These are phyloP conservation scores for Melanophora roralis DNA, from an alignment of 2,888 invertebrate species.

Conservation along the genomic window DNA sequence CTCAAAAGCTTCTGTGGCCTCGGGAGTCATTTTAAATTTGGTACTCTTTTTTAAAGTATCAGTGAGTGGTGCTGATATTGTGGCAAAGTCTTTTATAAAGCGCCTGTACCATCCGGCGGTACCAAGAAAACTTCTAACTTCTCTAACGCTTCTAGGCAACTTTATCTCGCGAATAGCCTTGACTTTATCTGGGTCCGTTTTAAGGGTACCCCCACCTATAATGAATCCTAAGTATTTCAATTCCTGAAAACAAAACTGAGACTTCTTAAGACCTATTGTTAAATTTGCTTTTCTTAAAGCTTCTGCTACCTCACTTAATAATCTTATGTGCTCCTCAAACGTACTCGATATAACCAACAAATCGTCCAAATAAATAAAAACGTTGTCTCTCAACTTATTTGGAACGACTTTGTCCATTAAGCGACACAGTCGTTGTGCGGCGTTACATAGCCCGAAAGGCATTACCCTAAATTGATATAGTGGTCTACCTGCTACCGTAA, in stretches of 20 bases:
- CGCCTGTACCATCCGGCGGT: constrained; percentile 13
- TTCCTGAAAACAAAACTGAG: constrained; percentile 22
- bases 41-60: neutral
- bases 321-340: neutral
- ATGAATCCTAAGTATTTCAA: constrained; percentile 17
- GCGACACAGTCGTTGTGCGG: constrained; percentile 55
- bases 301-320: neutral
- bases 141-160: neutral
- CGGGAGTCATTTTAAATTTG: neutral
- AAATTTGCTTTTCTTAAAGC: too few species aligned
- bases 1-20: neutral
- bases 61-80: neutral
- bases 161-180: neutral
- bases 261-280: neutral
- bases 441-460: constrained; percentile 43
- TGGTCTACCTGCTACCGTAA: constrained; percentile 49
- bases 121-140: constrained; percentile 10
- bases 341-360: neutral
- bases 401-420: constrained; percentile 44
- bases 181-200: constrained; percentile 7
- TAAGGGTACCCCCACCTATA: constrained; percentile 9
- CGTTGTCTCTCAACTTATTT: neutral
- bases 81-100: neutral
- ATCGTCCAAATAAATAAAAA: constrained; percentile 4
- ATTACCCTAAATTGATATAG: constrained; percentile 51